Evolutionary conservation across 2,888 invertebrate species (phyloP), one percentile per base, ranked within the genome.

Genomic region (Protula sp.): DNA sequence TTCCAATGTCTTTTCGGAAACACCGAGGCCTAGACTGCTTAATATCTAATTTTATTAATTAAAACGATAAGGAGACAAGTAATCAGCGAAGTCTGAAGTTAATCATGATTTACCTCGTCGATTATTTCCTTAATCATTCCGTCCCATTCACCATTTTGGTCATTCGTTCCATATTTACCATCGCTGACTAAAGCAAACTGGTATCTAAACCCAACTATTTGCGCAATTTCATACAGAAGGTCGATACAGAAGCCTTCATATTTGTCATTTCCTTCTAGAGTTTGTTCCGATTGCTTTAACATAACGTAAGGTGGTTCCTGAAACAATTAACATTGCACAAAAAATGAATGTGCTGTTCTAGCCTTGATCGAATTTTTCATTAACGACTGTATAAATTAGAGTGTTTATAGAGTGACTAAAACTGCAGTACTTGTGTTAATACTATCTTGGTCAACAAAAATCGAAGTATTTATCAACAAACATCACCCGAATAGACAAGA

Each of bases 141-240:
- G 63, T 81, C 81, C 84, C 84, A 85, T 30, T 75, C 68, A 30
- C 78, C 60, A 63, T 78, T 78, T 19, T 75, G 76, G 78, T 84
- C 60, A 14, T 75, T 74, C 28, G 79, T 81, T 1, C 80, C 81
- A 61, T 78, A 80, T 47, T 74, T 74, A 31, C 71, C 72, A 61
- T 81, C 81, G 24, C 67, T 67, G 4, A 81, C 81, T n/a, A 74
- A 65, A 47, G 76, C 72, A 28, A 83, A 78, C 29, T 73, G 72
- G 74, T 89, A 94, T 72, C 88, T 89, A 79, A 94, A 94, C 47
- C 89, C 89, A 26, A 91, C 84, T 75, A 88, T 85, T 74, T 87
- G 85, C 4, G 92, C 86, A 31, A 95, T 84, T 76, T 91, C 89
- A 38, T 89, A 85, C 57, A 95, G 88, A 19, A 95, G 82, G 75